Evolutionary conservation across 2,797 vertebrate genomes (phyloP).

Genomic region (Selene dorsalis): DNA sequence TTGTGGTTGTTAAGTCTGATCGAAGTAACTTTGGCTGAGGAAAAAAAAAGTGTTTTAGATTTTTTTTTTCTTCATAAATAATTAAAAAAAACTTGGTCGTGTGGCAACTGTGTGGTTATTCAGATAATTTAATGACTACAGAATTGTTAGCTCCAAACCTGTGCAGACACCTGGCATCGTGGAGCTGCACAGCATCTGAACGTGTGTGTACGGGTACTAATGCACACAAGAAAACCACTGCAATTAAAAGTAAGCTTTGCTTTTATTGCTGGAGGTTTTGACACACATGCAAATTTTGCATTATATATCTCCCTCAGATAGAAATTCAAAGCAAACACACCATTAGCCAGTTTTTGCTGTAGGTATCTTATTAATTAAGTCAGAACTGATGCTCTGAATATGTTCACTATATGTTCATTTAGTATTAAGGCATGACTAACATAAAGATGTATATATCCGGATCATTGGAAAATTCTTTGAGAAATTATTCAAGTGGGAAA

Average conservation of each 20-base stretch:
- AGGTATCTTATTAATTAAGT: conserved; percentile 5
- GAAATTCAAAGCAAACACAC: conserved; percentile 15
- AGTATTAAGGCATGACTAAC: background rate
- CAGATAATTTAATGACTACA: conserved; percentile 14
- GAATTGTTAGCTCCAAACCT: conserved; percentile 5
- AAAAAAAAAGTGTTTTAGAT: background rate
- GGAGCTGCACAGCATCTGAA: conserved; percentile 32
- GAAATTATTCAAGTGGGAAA: background rate
- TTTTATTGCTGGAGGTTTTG: conserved; percentile 17
- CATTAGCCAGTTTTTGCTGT: background rate
- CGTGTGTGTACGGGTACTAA: conserved; percentile 12
- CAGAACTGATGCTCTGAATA: background rate
- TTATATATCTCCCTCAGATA: conserved; percentile 9
- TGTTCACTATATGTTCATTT: background rate
- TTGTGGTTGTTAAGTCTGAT: conserved; percentile 24
- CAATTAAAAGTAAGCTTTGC: conserved; percentile 34
- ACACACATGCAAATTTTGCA: conserved; percentile 15
- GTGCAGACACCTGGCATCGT: background rate
- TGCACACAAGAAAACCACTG: background rate
- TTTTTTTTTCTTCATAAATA: too few species aligned
- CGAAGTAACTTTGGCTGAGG: background rate
- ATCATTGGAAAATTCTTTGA: conserved; percentile 5
- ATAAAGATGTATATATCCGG: background rate
- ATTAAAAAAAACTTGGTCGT: conserved; percentile 33
- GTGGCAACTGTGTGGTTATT: conserved; percentile 12